Conservation (phyloP, 2,797 vertebrate genomes). For the Crocodylus rhombifer region DNA sequence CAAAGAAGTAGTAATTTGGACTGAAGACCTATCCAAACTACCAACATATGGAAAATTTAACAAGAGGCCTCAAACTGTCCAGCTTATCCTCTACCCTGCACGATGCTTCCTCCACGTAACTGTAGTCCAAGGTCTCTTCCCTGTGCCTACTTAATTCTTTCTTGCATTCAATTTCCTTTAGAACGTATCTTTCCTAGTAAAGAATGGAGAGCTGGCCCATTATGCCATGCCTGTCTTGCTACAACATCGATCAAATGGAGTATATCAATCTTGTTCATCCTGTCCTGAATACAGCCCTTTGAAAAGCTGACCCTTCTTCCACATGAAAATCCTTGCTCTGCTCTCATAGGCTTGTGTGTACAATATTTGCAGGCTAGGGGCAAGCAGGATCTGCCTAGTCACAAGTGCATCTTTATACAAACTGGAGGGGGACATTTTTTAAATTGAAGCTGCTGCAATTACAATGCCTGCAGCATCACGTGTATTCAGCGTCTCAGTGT, state of each 20-base stretch:
- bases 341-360: neutral
- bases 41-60: neutral
- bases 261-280: fast-evolving
- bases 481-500: no score
- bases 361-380: neutral
- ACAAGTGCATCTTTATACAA: no score
- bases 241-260: neutral
- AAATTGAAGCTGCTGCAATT: no score
- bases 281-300: neutral
- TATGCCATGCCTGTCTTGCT: neutral
- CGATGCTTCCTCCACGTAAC: neutral
- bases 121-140: neutral
- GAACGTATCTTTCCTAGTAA: neutral
- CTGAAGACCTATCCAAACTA: neutral
- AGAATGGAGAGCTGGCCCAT: neutral
- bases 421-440: no score
- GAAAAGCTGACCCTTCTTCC: neutral
- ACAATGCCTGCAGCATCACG: no score
- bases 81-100: neutral
- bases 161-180: fast-evolving
- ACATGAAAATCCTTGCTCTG: neutral
- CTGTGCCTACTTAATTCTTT: neutral
- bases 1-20: neutral
- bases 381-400: neutral
- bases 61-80: no score